These are phyloP conservation scores for Odocoileus virginianus DNA, from an alignment of 2,113 vertebrate species.

Conservation along the genomic window DNA sequence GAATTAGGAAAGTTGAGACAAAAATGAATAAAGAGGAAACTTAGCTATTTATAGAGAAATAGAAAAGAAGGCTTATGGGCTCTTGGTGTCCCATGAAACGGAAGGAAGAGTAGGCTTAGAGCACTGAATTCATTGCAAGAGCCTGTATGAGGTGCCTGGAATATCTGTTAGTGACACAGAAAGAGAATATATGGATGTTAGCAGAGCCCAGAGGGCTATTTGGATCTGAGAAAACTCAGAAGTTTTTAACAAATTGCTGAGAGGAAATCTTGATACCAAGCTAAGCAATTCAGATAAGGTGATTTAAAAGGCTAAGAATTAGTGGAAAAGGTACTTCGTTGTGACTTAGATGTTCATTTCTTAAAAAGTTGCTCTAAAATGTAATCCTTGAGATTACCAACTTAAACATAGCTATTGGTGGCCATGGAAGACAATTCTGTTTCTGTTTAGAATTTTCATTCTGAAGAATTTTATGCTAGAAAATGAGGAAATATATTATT, in stretches of 20 bases:
- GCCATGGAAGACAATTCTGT: not conserved
- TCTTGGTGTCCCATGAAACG: not conserved
- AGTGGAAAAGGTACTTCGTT: not conserved
- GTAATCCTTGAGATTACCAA: not conserved
- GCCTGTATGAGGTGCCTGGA: not conserved
- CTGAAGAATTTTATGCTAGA: not conserved
- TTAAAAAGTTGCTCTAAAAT: constrained; percentile 18
- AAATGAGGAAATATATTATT: not conserved
- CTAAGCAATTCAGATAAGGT: not conserved
- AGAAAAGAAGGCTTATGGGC: not conserved
- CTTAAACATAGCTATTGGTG: not conserved
- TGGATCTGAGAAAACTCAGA: not conserved
- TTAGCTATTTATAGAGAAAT: not conserved
- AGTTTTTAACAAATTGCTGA: not conserved
- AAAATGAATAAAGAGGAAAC: constrained; percentile 25
- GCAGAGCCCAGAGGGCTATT: not conserved
- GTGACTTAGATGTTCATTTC: not conserved
- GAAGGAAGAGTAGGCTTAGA: not conserved
- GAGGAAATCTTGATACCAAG: not conserved
- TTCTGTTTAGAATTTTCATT: constrained; percentile 16
- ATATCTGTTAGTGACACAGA: not conserved
- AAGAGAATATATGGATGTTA: not conserved
- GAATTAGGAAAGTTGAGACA: not conserved
- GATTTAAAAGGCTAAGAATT: constrained; percentile 12
- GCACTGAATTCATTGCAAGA: not conserved